Percentiles rank a stretch among this genome's conserved stretches.
Evolutionary conservation across 2,113 vertebrate genomes (phyloP).

Genomic region (Neotragus pygmaeus): DNA sequence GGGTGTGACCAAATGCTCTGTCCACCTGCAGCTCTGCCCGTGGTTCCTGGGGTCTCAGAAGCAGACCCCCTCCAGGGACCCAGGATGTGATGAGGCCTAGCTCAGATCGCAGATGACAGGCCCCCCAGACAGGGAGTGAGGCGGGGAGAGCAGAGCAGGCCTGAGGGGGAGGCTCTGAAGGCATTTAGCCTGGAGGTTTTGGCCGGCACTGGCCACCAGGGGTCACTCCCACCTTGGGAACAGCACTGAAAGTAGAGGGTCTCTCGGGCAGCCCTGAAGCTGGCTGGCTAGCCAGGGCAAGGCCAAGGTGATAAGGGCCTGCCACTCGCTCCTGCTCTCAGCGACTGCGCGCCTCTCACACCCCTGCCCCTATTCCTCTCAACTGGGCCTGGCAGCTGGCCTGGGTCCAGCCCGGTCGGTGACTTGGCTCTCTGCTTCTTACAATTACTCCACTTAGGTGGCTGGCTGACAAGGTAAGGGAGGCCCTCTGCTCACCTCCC

Average conservation of each 20-base stretch:
- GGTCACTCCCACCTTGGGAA: constrained; percentile 67
- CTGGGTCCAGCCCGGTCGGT: neutral
- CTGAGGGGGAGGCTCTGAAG: neutral
- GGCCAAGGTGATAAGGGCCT: neutral
- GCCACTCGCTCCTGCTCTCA: neutral
- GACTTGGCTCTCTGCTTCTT: neutral
- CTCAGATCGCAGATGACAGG: neutral
- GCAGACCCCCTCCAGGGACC: neutral
- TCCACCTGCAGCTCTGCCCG: neutral
- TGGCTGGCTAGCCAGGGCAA: neutral
- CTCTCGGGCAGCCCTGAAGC: neutral
- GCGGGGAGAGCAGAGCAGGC: neutral
- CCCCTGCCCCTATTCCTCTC: neutral
- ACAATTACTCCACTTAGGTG: neutral
- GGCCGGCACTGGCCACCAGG: constrained; percentile 63
- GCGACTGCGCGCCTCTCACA: neutral
- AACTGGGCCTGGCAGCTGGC: neutral
- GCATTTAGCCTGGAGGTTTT: neutral
- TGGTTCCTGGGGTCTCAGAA: neutral
- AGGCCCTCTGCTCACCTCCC: neutral
- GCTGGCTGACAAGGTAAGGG: neutral
- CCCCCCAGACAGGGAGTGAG: neutral
- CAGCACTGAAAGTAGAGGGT: neutral
- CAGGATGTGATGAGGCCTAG: neutral
- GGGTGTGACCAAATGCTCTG: neutral